These are phyloP conservation scores for Falco concolor DNA, from an alignment of 2,797 vertebrate genomes.

Conservation along the genomic window DNA sequence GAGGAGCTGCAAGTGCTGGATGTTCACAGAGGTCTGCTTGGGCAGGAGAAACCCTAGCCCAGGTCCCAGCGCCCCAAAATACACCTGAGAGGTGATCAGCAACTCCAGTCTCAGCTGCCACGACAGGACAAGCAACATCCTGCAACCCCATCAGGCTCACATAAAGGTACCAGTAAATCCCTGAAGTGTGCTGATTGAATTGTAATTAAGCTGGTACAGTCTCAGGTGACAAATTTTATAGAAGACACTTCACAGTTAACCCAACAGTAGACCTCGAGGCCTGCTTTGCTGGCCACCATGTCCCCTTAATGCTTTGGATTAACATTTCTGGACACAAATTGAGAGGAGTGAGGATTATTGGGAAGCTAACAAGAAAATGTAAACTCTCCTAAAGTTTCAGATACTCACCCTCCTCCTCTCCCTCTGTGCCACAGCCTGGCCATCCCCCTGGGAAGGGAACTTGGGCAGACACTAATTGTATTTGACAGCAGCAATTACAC, in stretches of 20 bases:
- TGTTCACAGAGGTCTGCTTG: neutral
- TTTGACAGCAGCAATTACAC: constrained; percentile 75
- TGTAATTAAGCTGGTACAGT: neutral
- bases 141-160: neutral
- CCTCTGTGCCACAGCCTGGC: neutral
- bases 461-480: constrained; percentile 66
- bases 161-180: neutral
- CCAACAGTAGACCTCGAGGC: neutral
- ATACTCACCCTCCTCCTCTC: neutral
- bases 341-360: neutral
- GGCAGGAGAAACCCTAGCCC: neutral
- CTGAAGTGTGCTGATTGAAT: neutral
- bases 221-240: neutral
- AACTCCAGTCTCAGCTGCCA: neutral
- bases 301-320: neutral
- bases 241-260: neutral
- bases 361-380: neutral
- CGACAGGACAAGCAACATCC: neutral
- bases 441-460: constrained; percentile 49
- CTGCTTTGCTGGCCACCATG: neutral
- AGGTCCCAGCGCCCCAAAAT: fast-evolving
- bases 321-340: neutral
- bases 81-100: neutral
- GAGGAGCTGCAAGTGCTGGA: neutral
- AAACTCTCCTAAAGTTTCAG: constrained; percentile 60